Evolutionary conservation across 2,113 vertebrate genomes (phyloP).

Genomic region (Brachyistius frenatus): DNA sequence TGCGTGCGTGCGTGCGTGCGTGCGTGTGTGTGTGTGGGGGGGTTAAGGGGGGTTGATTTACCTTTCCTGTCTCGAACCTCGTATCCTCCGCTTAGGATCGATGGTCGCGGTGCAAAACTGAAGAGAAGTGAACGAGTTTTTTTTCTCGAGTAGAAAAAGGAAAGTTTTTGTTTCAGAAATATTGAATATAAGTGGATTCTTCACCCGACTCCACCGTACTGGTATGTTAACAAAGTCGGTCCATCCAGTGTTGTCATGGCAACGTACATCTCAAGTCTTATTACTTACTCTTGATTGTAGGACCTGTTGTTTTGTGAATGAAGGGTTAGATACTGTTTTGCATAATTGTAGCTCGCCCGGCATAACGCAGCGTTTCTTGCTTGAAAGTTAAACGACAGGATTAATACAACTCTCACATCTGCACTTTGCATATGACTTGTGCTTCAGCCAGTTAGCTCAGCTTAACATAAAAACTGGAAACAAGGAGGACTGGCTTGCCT

Average conservation of each 20-base stretch:
- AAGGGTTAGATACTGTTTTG: not conserved
- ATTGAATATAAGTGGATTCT: not conserved
- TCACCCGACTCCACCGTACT: not conserved
- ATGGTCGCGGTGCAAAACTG: not conserved
- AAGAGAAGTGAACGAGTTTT: not conserved
- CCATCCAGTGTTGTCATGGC: not conserved
- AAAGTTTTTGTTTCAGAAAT: not conserved
- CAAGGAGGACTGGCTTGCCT: too few relatives aligned
- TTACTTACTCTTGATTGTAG: not conserved
- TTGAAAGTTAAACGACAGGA: not conserved
- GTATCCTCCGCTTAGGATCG: conserved; percentile 6
- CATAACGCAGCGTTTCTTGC: not conserved
- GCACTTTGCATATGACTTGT: not conserved
- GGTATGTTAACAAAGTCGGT: not conserved
- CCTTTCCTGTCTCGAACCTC: conserved; percentile 40
- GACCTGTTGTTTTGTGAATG: not conserved
- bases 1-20: too few relatives aligned
- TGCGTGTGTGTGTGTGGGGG: too few relatives aligned
- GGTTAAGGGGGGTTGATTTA: not conserved
- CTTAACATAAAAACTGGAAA: not conserved
- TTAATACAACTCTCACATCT: not conserved
- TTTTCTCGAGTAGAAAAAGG: not conserved
- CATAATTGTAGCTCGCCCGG: not conserved
- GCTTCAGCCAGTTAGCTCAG: not conserved
- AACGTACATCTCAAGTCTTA: not conserved